These are phyloP conservation scores for Halcyon badia DNA, from an alignment of 2,797 vertebrate species.

Conservation along the genomic window DNA sequence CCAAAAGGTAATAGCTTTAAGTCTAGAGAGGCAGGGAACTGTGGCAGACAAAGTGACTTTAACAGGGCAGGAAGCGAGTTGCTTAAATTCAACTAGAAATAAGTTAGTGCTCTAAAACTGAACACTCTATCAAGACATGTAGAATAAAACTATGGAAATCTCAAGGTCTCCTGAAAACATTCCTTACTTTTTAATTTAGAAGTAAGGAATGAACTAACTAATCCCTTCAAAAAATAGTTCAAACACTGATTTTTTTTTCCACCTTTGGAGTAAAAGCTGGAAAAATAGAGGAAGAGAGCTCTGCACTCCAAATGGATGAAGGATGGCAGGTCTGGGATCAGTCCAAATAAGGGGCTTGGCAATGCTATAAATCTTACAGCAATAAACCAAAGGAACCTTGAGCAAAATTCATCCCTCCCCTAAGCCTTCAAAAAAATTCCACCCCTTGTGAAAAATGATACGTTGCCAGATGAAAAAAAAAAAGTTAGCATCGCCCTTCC, in stretches of 20 bases:
- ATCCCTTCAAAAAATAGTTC: not conserved
- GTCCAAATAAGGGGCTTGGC: slow-evolving; percentile 38
- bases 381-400: slow-evolving; percentile 50
- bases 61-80: not conserved
- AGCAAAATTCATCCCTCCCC: slow-evolving; percentile 35
- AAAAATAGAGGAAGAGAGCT: slow-evolving; percentile 23
- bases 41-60: not conserved
- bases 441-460: slow-evolving; percentile 56
- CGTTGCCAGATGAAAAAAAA: slow-evolving; percentile 51
- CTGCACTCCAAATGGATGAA: slow-evolving; percentile 8
- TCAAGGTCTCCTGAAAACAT: not conserved
- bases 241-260: not conserved
- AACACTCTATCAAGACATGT: not conserved
- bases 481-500: not conserved
- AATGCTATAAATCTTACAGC: slow-evolving; percentile 52
- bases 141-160: not conserved
- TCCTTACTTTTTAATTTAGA: not conserved
- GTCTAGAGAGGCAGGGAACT: not conserved
- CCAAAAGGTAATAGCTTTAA: not conserved
- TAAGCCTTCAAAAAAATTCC: slow-evolving; percentile 61
- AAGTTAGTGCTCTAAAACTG: not conserved
- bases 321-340: slow-evolving; percentile 42
- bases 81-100: not conserved
- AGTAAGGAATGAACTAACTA: not conserved
- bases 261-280: slow-evolving; percentile 26